phyloP scores from a whole-genome alignment of 2,888 invertebrate genomes.

The Atrina japonica region DNA sequence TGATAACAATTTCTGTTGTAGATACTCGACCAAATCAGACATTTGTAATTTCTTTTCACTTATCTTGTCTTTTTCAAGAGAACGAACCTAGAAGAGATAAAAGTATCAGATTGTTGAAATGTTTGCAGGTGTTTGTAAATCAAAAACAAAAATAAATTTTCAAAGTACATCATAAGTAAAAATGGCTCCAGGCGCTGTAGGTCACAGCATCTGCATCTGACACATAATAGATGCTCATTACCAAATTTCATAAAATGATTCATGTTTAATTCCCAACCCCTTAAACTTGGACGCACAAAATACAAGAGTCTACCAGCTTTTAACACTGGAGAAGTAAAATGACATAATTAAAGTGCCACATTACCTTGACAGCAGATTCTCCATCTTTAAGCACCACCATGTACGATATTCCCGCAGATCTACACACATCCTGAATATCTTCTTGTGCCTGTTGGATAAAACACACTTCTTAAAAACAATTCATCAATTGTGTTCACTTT shows the following conservation, averaged over 20 bases:
- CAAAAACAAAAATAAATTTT: neutral
- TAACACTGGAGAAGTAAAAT: neutral
- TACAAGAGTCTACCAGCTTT: too few species aligned
- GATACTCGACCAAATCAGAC: slow-evolving; percentile 87
- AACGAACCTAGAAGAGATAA: slow-evolving; percentile 78
- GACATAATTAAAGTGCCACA: neutral
- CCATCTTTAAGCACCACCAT: slow-evolving; percentile 85
- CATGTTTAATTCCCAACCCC: too few species aligned
- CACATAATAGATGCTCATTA: too few species aligned
- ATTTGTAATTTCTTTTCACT: slow-evolving; percentile 86
- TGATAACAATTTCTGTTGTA: slow-evolving; percentile 85
- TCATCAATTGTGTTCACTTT: too few species aligned
- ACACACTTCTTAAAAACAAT: too few species aligned
- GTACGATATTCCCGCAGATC: slow-evolving; percentile 84
- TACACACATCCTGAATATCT: slow-evolving; percentile 86
- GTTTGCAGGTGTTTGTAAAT: too few species aligned
- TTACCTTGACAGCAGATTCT: slow-evolving; percentile 83
- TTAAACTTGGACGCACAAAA: too few species aligned
- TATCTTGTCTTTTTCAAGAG: slow-evolving; percentile 86
- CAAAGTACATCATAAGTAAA: neutral
- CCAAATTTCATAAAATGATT: too few species aligned
- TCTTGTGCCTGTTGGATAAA: slow-evolving; percentile 85
- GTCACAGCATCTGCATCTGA: neutral
- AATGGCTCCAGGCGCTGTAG: neutral
- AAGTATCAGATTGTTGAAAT: too few species aligned